Evolutionary conservation across 2,113 vertebrate species (phyloP), one percentile per base, ranked within the genome.

Genomic region (Pycnonotus jocosus): DNA sequence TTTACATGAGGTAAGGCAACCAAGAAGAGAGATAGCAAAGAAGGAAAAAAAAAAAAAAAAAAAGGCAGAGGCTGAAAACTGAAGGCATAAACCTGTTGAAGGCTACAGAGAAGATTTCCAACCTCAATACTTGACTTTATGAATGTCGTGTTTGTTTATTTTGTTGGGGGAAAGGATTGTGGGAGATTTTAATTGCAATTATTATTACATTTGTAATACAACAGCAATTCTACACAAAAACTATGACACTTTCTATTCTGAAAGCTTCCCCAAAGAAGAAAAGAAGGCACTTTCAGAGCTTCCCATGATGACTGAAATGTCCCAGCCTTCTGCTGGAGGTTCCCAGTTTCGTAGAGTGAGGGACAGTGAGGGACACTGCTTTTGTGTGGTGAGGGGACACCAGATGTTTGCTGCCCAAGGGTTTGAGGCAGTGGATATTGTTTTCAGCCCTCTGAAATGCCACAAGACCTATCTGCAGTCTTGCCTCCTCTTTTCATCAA

Each of bases 341-440:
- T 54, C 22, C 47, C 20, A 51, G 2, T 44, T 58, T 37, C 7
- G 1, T 7, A 33, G 30, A 4, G 33, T 13, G 30, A 24, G 47
- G 60, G 7, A 8, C 3, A 60, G 23, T 7, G 40, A 21, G 7
- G 1, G 3, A 45, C 24, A 7, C 4, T 56, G 10, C 2, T 81
- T 66, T 81, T 64, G 8, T 40, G 38, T 33, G 19, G 2, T 54
- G 47, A 61, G 50, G 30, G 50, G 33, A 33, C 2, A 17, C 0
- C 12, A 50, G 19, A 7, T 56, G 7, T 21, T 71, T 64, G 23
- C 33, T 86, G 61, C 11, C 17, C n/a, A 45, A 16, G 18, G 6
- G 5, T 8, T 0, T 71, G 48, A 90, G 22, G 25, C 53, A 68
- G 10, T 30, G 17, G 10, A 0, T 66, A 6, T 38, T 45, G 5